phyloP scores from a whole-genome alignment of 2,797 vertebrate species.

The Etheostoma nigrum region DNA sequence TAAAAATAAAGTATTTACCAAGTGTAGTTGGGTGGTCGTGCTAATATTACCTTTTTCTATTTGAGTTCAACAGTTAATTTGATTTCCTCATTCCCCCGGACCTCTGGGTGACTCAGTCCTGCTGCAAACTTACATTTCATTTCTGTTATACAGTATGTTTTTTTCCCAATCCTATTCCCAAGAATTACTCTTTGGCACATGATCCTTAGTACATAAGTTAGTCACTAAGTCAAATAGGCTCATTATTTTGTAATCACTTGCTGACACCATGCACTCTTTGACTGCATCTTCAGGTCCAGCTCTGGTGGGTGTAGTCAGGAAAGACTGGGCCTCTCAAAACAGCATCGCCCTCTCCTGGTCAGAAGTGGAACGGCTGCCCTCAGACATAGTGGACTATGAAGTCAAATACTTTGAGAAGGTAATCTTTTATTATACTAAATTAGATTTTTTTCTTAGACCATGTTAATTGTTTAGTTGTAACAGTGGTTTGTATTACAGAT shows the following conservation, averaged over 20 bases:
- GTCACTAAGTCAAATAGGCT: not conserved
- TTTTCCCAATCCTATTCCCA: not conserved
- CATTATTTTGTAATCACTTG: conserved; percentile 1
- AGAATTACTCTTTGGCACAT: not conserved
- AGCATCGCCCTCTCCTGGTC: conserved; percentile 99
- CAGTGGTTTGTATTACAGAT: not conserved
- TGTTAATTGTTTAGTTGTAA: not conserved
- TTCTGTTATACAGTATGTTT: not conserved
- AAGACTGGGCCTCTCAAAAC: conserved; percentile 96
- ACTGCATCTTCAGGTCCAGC: conserved; percentile 90
- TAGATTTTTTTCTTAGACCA: not conserved
- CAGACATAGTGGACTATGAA: conserved; percentile 97
- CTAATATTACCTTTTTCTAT: too few relatives aligned
- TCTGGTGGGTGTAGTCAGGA: conserved; percentile 93
- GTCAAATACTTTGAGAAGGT: conserved; percentile 99
- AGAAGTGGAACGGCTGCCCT: conserved; percentile 91
- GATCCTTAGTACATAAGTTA: not conserved
- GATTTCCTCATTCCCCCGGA: conserved; percentile 12
- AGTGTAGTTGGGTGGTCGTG: too few relatives aligned
- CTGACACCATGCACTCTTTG: conserved; percentile 16
- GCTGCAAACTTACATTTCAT: conserved; percentile 9
- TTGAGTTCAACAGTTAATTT: too few relatives aligned
- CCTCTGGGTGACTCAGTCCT: conserved; percentile 6
- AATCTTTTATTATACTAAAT: conserved; percentile 22
- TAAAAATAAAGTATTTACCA: too few relatives aligned